Conservation (phyloP, 2,888 invertebrate genomes). For the Chrysolina oricalcia region DNA sequence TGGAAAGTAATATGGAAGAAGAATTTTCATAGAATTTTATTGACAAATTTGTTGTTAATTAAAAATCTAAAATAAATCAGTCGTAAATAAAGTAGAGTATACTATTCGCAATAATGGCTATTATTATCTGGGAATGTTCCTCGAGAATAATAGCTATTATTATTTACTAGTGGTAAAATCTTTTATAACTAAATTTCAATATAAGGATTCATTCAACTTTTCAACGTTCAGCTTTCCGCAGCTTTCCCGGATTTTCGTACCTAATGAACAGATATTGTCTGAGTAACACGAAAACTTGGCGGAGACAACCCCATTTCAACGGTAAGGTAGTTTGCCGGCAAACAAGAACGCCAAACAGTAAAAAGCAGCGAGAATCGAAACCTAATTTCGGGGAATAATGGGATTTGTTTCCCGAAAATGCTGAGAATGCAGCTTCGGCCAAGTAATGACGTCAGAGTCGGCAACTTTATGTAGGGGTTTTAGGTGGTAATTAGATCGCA, state of each 20-base stretch:
- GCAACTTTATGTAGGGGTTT: not conserved
- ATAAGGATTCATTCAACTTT: not conserved
- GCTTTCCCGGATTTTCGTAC: not conserved
- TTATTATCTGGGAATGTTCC: too few species aligned
- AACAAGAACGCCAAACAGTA: not conserved
- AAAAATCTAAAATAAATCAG: too few species aligned
- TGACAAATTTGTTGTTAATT: too few species aligned
- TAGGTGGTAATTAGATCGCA: not conserved
- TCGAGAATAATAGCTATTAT: too few species aligned
- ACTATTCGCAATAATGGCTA: too few species aligned
- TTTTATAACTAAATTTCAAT: too few species aligned
- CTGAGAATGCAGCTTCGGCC: not conserved
- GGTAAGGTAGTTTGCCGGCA: not conserved
- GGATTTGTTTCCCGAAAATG: not conserved
- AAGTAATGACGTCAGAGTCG: conserved; percentile 4
- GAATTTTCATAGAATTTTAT: too few species aligned
- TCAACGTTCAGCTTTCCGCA: not conserved
- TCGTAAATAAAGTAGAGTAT: too few species aligned
- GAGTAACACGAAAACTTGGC: not conserved
- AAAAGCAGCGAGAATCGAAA: not conserved
- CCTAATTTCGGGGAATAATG: not conserved
- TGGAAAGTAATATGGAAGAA: too few species aligned
- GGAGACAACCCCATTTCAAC: not conserved
- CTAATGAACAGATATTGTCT: not conserved
- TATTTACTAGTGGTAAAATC: too few species aligned